Conservation (phyloP, 2,888 invertebrate genomes). For the Trachelus tabidus region DNA sequence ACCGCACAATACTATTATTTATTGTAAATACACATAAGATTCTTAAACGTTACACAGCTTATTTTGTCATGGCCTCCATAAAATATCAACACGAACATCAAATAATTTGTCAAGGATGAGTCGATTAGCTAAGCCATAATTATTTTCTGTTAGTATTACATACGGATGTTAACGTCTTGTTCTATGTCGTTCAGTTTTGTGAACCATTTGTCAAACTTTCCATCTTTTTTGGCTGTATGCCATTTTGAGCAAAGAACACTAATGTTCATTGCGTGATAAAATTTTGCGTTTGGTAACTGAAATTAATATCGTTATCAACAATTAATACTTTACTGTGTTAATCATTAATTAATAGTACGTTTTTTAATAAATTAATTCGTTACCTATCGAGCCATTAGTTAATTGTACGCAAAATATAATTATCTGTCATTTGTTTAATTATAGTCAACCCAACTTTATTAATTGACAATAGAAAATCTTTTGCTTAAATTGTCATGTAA, state of each 20-base stretch:
- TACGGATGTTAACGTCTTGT: background rate
- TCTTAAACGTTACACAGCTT: conserved; percentile 23
- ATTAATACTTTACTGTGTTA: background rate
- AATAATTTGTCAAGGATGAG: background rate
- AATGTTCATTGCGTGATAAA: background rate
- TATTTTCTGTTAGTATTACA: background rate
- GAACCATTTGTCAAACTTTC: background rate
- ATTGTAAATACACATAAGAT: background rate
- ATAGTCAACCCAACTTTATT: background rate
- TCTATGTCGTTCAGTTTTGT: background rate
- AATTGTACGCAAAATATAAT: background rate
- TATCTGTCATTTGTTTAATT: background rate
- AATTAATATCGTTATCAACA: background rate
- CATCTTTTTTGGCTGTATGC: background rate
- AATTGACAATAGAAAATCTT: background rate
- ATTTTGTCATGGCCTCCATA: conserved; percentile 39
- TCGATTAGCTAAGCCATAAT: background rate
- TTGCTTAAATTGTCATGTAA: background rate
- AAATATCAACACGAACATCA: conserved; percentile 5
- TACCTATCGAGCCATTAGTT: background rate
- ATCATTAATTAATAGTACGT: background rate
- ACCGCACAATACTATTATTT: conserved; percentile 12
- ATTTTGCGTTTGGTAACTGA: background rate
- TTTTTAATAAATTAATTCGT: background rate
- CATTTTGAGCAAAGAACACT: background rate